Percentiles rank a stretch among this genome's conserved stretches.
phyloP scores from a whole-genome alignment of 2,113 vertebrate species.

The Acrocephalus arundinaceus region DNA sequence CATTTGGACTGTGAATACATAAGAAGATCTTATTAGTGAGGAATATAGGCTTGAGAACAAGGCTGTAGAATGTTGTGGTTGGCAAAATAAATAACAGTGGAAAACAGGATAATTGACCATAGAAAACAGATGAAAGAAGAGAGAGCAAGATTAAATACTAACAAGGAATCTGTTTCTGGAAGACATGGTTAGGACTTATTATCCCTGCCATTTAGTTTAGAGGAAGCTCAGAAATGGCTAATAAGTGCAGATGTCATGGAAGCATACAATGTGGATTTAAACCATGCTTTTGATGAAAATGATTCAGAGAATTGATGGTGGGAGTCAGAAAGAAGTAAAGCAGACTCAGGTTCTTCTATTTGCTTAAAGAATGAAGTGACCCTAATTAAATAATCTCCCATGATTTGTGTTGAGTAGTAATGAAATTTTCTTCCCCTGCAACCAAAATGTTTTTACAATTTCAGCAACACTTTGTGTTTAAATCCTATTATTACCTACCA shows the following conservation, averaged over 20 bases:
- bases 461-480: neutral
- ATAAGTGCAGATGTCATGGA: neutral
- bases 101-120: neutral
- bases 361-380: neutral
- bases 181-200: neutral
- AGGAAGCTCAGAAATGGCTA: neutral
- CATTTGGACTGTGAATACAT: neutral
- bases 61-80: neutral
- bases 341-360: neutral
- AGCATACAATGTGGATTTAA: neutral
- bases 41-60: neutral
- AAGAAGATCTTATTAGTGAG: neutral
- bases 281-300: neutral
- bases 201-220: fast-evolving
- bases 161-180: neutral
- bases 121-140: neutral
- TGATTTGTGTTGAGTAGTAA: neutral
- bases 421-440: neutral
- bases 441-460: neutral
- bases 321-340: neutral
- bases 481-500: conserved; percentile 20
- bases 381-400: conserved; percentile 1
- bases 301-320: neutral
- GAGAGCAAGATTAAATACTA: neutral
- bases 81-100: neutral